Conservation (phyloP, 2,797 vertebrate species). For the Syngnathus acus region DNA sequence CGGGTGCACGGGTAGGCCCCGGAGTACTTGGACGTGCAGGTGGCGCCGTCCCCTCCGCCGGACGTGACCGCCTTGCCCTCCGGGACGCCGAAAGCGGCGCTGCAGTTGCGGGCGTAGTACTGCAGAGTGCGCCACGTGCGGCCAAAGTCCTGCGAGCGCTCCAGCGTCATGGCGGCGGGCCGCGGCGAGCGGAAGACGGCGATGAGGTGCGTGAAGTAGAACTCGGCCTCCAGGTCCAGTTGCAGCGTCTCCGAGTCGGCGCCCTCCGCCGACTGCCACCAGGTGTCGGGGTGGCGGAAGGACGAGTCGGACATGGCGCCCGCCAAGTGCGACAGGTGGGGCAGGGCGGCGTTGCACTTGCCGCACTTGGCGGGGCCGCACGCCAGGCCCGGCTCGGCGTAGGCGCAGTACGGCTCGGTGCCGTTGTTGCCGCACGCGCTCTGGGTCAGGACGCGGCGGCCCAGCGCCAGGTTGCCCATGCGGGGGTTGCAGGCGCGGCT, state of each 20-base stretch:
- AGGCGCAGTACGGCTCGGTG: slow-evolving; percentile 79
- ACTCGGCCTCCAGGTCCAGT: slow-evolving; percentile 86
- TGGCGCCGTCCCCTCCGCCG: slow-evolving; percentile 55
- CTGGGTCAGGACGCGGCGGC: slow-evolving; percentile 78
- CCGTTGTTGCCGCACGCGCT: slow-evolving; percentile 77
- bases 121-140: slow-evolving; percentile 84
- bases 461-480: slow-evolving; percentile 89
- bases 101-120: slow-evolving; percentile 86
- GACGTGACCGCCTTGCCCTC: slow-evolving; percentile 68
- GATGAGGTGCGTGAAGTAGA: slow-evolving; percentile 96
- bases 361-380: slow-evolving; percentile 70
- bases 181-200: slow-evolving; percentile 88
- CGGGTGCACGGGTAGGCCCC: slow-evolving; percentile 81
- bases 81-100: slow-evolving; percentile 73
- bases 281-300: slow-evolving; percentile 85
- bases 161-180: slow-evolving; percentile 88
- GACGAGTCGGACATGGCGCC: slow-evolving; percentile 90
- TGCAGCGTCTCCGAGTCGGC: slow-evolving; percentile 76
- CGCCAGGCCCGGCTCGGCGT: slow-evolving; percentile 54
- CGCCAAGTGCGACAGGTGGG: slow-evolving; percentile 76
- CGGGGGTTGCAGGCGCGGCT: slow-evolving; percentile 88
- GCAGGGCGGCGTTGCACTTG: slow-evolving; percentile 75
- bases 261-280: slow-evolving; percentile 89
- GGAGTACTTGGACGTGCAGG: slow-evolving; percentile 91
- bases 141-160: slow-evolving; percentile 91